Conservation (phyloP, 2,797 vertebrate species). For the Aeoliscus strigatus region DNA sequence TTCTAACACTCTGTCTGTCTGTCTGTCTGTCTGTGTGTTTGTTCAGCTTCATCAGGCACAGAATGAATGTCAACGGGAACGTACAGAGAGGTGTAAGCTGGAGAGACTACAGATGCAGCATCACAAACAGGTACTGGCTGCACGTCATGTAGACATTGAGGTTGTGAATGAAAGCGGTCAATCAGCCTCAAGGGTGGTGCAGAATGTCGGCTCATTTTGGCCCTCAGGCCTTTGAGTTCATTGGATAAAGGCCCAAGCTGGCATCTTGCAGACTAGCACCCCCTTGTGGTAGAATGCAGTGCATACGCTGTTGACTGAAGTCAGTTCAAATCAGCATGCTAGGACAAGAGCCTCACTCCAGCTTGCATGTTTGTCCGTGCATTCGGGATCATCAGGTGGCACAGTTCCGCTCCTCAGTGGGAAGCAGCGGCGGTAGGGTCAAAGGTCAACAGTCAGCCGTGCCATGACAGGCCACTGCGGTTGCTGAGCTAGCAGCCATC, state of each 20-base stretch:
- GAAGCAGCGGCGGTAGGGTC: conserved; percentile 35
- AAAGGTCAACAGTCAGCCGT: conserved; percentile 36
- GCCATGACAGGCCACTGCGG: conserved; percentile 18
- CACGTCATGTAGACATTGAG: conserved; percentile 10
- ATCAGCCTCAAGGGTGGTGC: conserved; percentile 8
- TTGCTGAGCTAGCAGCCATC: conserved; percentile 41
- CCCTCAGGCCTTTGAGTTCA: neutral
- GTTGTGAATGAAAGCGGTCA: conserved; percentile 1
- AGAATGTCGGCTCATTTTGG: conserved; percentile 4
- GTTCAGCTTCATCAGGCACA: conserved; percentile 83
- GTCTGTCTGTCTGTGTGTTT: conserved; percentile 1
- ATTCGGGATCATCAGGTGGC: conserved; percentile 34
- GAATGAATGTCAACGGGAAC: conserved; percentile 87
- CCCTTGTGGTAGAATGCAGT: conserved; percentile 53
- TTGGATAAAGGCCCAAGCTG: neutral
- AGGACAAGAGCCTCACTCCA: conserved; percentile 45
- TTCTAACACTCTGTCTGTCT: neutral
- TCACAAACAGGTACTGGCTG: conserved; percentile 87
- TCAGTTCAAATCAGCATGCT: conserved; percentile 1
- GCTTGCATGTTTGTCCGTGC: conserved; percentile 32
- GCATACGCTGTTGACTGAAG: conserved; percentile 12
- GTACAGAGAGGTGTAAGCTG: conserved; percentile 87
- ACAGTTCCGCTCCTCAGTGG: conserved; percentile 27
- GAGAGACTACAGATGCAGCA: conserved; percentile 89
- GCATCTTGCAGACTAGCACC: conserved; percentile 30